Conservation (phyloP, 2,113 vertebrate genomes). For the Eublepharis macularius region DNA sequence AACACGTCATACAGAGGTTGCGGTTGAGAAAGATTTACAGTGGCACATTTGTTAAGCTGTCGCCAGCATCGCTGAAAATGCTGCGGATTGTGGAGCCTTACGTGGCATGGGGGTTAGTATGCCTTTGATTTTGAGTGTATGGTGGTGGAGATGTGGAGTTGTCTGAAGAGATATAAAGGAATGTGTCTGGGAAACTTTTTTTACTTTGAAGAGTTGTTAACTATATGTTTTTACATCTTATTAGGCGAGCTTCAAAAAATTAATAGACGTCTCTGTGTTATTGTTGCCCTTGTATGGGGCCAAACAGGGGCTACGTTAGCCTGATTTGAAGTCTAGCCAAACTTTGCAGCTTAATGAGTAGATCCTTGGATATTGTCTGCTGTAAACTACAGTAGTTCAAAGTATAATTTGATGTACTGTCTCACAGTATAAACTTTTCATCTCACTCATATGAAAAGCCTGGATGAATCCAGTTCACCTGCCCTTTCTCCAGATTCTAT, state of each 20-base stretch:
- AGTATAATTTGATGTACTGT: not conserved
- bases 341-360: not conserved
- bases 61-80: slow-evolving; percentile 76
- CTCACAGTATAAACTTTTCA: not conserved
- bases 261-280: not conserved
- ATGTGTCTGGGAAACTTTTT: not conserved
- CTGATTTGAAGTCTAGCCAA: not conserved
- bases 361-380: not conserved
- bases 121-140: fast-evolving
- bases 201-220: not conserved
- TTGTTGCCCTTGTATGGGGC: not conserved
- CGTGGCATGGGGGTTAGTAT: slow-evolving; percentile 91
- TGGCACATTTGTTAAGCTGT: slow-evolving; percentile 86
- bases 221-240: not conserved
- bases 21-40: slow-evolving; percentile 87
- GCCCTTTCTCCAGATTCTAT: not conserved
- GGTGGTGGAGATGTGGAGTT: not conserved
- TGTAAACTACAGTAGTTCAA: not conserved
- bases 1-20: slow-evolving; percentile 78
- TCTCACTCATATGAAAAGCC: not conserved
- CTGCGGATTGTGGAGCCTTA: slow-evolving; percentile 89
- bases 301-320: not conserved
- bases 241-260: not conserved
- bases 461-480: not conserved
- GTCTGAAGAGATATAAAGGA: not conserved